These are phyloP conservation scores for Laothoe populi DNA, from an alignment of 2,888 invertebrate species.

Conservation along the genomic window DNA sequence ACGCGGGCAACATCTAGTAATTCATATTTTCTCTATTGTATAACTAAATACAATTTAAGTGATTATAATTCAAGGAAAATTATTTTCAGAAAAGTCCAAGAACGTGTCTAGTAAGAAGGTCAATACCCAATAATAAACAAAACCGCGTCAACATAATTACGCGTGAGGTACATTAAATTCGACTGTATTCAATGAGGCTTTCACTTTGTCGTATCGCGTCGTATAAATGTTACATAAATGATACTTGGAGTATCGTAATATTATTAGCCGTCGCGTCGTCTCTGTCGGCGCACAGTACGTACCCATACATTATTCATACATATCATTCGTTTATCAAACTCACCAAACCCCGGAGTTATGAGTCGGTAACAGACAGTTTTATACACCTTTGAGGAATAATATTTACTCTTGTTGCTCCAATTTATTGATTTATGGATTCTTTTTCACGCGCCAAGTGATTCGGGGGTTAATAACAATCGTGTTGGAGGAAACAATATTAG, in stretches of 20 bases:
- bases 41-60: too few species aligned
- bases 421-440: conserved; percentile 27
- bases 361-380: conserved; percentile 47
- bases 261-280: conserved; percentile 45
- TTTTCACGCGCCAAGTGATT: conserved; percentile 10
- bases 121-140: conserved; percentile 4
- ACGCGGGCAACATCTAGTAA: too few species aligned
- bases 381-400: conserved; percentile 43
- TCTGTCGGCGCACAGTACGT: conserved; percentile 42
- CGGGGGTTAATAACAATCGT: not conserved
- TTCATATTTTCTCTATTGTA: too few species aligned
- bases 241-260: conserved; percentile 47
- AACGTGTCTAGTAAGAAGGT: too few species aligned
- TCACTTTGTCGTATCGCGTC: conserved; percentile 23
- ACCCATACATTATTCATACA: conserved; percentile 63
- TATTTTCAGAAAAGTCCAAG: too few species aligned
- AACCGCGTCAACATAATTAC: not conserved
- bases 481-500: not conserved
- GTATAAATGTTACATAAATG: conserved; percentile 35
- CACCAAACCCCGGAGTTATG: conserved; percentile 56
- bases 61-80: too few species aligned
- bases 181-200: conserved; percentile 22
- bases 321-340: conserved; percentile 60
- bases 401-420: conserved; percentile 42
- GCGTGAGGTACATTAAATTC: conserved; percentile 21